Percentiles rank a stretch among this genome's conserved stretches.
Evolutionary conservation across 2,797 vertebrate species (phyloP).

Genomic region (Bovichtus diacanthus): DNA sequence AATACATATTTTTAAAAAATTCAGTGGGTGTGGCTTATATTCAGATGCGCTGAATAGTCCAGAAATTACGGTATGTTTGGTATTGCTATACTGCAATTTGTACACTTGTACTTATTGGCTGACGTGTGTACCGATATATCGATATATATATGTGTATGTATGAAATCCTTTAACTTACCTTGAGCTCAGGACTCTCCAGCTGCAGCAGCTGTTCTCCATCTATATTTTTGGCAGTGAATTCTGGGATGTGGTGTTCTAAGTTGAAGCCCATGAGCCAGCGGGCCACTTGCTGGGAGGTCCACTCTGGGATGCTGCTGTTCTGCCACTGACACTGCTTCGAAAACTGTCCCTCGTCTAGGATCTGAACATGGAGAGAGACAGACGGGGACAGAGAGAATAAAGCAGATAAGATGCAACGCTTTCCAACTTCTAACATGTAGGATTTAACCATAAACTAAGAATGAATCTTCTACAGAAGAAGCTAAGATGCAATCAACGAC

Average conservation of each 20-base stretch:
- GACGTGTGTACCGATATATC: not conserved
- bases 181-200: conserved; percentile 91
- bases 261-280: conserved; percentile 92
- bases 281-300: conserved; percentile 94
- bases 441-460: not conserved
- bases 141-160: not conserved
- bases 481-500: not conserved
- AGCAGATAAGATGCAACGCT: not conserved
- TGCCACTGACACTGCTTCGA: conserved; percentile 90
- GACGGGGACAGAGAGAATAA: not conserved
- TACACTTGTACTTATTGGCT: not conserved
- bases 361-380: conserved; percentile 76
- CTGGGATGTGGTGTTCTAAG: conserved; percentile 92
- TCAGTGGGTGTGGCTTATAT: too few species aligned
- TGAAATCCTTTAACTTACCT: conserved; percentile 82
- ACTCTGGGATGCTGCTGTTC: conserved; percentile 88
- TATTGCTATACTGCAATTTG: not conserved
- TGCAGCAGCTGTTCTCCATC: conserved; percentile 93
- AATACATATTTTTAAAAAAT: too few species aligned
- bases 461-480: not conserved
- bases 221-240: conserved; percentile 94
- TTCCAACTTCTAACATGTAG: not conserved
- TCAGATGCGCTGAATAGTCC: too few species aligned
- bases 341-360: conserved; percentile 91
- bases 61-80: too few species aligned